Conservation (phyloP, 2,888 invertebrate genomes). For the Eupsilia transversa region DNA sequence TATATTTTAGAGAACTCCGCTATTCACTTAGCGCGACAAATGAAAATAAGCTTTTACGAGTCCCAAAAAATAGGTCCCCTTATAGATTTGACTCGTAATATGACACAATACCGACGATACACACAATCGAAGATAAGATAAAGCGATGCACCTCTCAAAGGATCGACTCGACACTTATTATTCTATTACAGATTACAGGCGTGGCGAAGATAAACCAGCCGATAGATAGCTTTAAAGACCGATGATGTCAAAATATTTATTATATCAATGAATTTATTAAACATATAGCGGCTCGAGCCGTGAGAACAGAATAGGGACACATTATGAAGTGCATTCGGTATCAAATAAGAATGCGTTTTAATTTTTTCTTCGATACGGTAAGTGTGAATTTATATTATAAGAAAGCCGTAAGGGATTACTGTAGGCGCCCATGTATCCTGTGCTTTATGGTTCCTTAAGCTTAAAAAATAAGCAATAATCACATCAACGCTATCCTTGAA, state of each 20-base stretch:
- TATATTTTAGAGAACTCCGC: constrained; percentile 24
- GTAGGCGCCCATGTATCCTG: not conserved
- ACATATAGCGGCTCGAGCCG: constrained; percentile 43
- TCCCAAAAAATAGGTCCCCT: constrained; percentile 33
- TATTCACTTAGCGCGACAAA: constrained; percentile 36
- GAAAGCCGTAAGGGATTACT: constrained; percentile 38
- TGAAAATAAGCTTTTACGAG: constrained; percentile 36
- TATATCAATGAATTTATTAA: constrained; percentile 74
- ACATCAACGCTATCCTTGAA: constrained; percentile 26
- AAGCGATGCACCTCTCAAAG: constrained; percentile 70
- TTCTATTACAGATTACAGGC: constrained; percentile 70
- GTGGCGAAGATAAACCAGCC: constrained; percentile 66
- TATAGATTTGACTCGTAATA: constrained; percentile 57
- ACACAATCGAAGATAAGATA: constrained; percentile 82
- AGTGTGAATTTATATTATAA: constrained; percentile 46
- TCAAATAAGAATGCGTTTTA: constrained; percentile 51
- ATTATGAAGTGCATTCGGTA: constrained; percentile 29
- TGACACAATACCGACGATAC: constrained; percentile 67
- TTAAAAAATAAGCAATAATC: constrained; percentile 38
- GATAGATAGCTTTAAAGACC: constrained; percentile 66
- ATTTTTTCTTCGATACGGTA: constrained; percentile 50
- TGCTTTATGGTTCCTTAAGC: constrained; percentile 25
- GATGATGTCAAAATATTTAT: constrained; percentile 81
- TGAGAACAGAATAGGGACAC: constrained; percentile 51
- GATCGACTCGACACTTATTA: constrained; percentile 72